Conservation (phyloP, 2,888 invertebrate species). For the Cataglyphis cursor region DNA sequence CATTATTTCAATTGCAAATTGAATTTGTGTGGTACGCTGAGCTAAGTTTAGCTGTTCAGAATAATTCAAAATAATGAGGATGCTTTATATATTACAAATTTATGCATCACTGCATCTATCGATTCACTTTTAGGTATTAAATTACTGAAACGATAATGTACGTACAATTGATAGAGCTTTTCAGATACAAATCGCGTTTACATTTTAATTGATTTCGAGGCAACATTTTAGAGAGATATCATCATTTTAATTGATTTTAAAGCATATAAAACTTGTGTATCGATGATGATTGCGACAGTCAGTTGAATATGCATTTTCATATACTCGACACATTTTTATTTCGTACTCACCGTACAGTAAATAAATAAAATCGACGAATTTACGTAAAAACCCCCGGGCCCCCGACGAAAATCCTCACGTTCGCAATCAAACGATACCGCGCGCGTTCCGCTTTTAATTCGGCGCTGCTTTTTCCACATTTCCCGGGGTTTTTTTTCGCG, state of each 20-base stretch:
- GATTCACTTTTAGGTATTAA: slow-evolving; percentile 13
- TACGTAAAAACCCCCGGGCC: not conserved
- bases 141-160: not conserved
- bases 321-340: not conserved
- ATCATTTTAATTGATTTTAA: slow-evolving; percentile 23
- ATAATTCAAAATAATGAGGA: not conserved
- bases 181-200: slow-evolving; percentile 8
- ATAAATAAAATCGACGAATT: slow-evolving; percentile 7
- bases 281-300: not conserved
- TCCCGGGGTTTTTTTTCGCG: not conserved
- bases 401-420: not conserved
- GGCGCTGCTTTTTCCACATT: not conserved
- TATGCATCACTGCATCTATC: not conserved
- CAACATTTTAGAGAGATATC: not conserved
- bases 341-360: not conserved
- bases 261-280: not conserved
- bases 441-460: slow-evolving; percentile 1
- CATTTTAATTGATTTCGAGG: slow-evolving; percentile 2
- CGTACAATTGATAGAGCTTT: slow-evolving; percentile 5
- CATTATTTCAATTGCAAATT: slow-evolving; percentile 7
- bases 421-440: not conserved
- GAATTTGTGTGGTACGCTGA: not conserved
- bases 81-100: not conserved
- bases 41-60: not conserved
- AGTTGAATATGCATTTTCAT: slow-evolving; percentile 9